phyloP scores from a whole-genome alignment of 2,113 vertebrate species.

The Pontoporia blainvillei region DNA sequence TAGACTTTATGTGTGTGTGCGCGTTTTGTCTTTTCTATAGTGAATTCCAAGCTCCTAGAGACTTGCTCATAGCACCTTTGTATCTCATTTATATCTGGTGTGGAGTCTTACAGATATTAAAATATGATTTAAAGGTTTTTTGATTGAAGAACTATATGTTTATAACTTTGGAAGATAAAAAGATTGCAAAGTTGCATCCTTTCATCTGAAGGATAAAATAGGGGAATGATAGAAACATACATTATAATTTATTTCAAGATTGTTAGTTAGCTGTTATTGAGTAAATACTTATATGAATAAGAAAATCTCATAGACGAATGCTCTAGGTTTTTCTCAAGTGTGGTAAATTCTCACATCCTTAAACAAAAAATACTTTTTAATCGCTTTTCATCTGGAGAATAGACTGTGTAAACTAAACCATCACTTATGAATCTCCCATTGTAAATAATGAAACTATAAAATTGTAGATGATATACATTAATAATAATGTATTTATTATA shows the following conservation, averaged over 20 bases:
- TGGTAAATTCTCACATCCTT: not conserved
- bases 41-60: not conserved
- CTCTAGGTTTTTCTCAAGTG: not conserved
- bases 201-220: not conserved
- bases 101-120: not conserved
- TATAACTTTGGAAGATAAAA: slow-evolving; percentile 1
- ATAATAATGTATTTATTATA: too few relatives aligned
- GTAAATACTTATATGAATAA: not conserved
- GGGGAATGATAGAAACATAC: not conserved
- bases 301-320: not conserved
- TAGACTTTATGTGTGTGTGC: not conserved
- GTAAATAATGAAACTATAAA: not conserved
- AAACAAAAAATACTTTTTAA: not conserved
- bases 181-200: not conserved
- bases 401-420: not conserved
- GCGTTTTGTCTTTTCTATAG: not conserved
- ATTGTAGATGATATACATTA: not conserved
- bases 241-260: slow-evolving; percentile 3
- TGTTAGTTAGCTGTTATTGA: not conserved
- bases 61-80: not conserved
- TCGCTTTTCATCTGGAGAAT: not conserved
- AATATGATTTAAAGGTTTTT: not conserved
- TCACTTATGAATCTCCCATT: not conserved
- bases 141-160: not conserved
- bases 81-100: not conserved